phyloP scores from a whole-genome alignment of 2,888 invertebrate genomes.

The Trachelus tabidus region DNA sequence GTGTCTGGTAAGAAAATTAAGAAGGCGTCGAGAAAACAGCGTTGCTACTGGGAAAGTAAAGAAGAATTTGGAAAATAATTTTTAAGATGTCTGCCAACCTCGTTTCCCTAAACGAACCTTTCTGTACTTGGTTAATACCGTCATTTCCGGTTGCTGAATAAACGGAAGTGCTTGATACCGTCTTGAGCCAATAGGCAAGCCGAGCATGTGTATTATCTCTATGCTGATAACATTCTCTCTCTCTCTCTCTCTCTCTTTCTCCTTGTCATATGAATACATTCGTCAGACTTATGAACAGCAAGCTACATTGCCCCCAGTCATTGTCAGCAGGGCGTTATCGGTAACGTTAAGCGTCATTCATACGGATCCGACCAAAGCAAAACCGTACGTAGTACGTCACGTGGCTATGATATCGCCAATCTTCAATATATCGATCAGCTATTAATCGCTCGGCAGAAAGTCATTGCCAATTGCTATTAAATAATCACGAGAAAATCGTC shows the following conservation, averaged over 20 bases:
- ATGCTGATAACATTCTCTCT: background rate
- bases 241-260: background rate
- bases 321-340: background rate
- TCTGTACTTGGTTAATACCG: background rate
- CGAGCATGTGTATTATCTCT: background rate
- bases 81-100: background rate
- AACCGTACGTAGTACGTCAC: background rate
- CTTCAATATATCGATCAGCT: slow-evolving; percentile 44
- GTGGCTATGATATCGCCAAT: slow-evolving; percentile 26
- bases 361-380: background rate
- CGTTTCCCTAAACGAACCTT: background rate
- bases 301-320: background rate
- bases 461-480: slow-evolving; percentile 40
- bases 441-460: slow-evolving; percentile 39
- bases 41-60: too few species aligned
- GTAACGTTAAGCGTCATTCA: background rate
- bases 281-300: background rate
- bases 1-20: background rate
- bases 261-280: background rate
- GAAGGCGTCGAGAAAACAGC: background rate
- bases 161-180: background rate
- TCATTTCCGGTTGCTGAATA: background rate
- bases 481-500: slow-evolving; percentile 44
- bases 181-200: background rate
- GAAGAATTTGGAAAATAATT: background rate